Conservation (phyloP, 2,888 invertebrate species). For the Habroteleia sp. region DNA sequence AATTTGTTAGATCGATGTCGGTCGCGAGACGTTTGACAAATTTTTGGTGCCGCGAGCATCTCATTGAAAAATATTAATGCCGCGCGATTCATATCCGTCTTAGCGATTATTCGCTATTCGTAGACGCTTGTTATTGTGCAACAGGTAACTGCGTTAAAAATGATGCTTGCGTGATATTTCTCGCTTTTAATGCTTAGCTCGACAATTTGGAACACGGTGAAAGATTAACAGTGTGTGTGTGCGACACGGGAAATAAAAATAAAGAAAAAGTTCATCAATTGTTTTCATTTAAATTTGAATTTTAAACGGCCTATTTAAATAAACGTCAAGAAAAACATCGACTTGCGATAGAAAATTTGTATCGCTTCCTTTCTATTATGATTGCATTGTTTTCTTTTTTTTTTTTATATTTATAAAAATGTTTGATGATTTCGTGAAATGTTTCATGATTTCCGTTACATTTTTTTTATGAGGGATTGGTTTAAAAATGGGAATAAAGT, state of each 20-base stretch:
- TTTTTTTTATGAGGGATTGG: no score
- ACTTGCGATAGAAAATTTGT: no score
- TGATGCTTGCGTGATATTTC: constrained; percentile 38
- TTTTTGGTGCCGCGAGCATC: constrained; percentile 51
- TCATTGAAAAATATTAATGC: constrained; percentile 61
- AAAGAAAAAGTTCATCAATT: no score
- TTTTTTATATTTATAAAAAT: no score
- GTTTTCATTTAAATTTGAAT: no score
- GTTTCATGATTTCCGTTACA: no score
- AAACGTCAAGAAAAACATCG: no score
- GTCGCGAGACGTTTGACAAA: constrained; percentile 52
- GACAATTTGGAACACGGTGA: constrained; percentile 23
- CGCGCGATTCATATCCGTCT: constrained; percentile 50
- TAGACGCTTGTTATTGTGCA: constrained; percentile 44
- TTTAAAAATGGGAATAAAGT: no score
- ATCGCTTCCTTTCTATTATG: no score
- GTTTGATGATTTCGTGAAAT: no score
- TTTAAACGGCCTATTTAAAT: no score
- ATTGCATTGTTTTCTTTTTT: no score
- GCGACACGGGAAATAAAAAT: not conserved
- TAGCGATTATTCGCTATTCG: constrained; percentile 37
- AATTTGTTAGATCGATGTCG: constrained; percentile 52
- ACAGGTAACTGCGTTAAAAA: constrained; percentile 50
- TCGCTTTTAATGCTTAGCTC: constrained; percentile 11
- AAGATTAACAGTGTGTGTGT: constrained; percentile 17